Base-by-base conservation (phyloP, 1,140 invertebrate genomes). In the Drosophila lowei region DNA sequence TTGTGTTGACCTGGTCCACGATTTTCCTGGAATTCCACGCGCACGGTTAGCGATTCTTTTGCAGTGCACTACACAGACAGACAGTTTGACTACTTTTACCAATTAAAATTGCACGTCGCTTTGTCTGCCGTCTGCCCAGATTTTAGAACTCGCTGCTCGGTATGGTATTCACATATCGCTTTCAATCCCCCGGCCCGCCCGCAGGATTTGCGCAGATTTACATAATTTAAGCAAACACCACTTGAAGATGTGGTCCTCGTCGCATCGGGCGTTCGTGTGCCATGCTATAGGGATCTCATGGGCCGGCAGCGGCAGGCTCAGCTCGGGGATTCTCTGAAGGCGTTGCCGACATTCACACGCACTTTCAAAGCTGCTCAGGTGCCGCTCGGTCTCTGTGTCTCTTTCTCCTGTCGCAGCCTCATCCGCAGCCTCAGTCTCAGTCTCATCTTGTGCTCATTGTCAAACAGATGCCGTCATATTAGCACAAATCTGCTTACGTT, bases 401-500 rank as follows among this genome's bases (percentile, higher is more conserved):
- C 23, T 25, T 21, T 52, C 60, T 50, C 57, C 34, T 47, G 8
- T 34, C 13, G 15, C 7, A 13, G 9, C 21, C 44, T 21, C 34
- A 5, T 5, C 34, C 34, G 4, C 34, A 13, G 1, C 58, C 53
- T 71, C 49, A 49, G 23, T 9, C 23, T 18, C 38, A 25, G 48
- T 43, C 25, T 58, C 53, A 52, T 61, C 53, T 28, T 50, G 16
- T 15, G 16, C 13, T 50, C 66, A 75, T 84, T 84, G 79, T 84
- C 66, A 67, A 67, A 61, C 77, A 71, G 78, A 88, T 86, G 83
- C 78, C 84, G 83, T 83, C 83, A 88, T 88, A 89, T 88, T 88
- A 88, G 84, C 66, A 72, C 75, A 88, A 88, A 88, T 88, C 83
- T 89, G 83, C 83, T 88, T 88, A 88, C 75, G 75, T 79, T 78